Evolutionary conservation across 2,888 invertebrate genomes (phyloP), one percentile per base, ranked within the genome.

Genomic region (Bombylius major): DNA sequence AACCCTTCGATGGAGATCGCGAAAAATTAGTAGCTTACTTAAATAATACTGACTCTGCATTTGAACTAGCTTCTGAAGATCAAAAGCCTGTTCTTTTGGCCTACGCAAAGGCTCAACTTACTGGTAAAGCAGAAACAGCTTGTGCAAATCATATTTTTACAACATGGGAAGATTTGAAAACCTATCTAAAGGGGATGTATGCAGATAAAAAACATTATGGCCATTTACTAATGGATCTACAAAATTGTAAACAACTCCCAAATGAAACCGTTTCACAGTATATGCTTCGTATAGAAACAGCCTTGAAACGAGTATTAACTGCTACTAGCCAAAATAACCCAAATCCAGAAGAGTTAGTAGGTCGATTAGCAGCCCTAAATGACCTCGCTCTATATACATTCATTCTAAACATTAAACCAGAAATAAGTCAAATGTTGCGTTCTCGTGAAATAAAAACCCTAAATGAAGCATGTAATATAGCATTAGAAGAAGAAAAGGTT

Each of bases 181-280:
- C 45, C 23, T 23, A 23, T 23, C 23, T 23, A 23, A 23, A 23
- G 23, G 9, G 33, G 13, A 47, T 56, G 45, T 56, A 56, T 45
- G 14, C 51, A 9, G 53, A 56, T 36, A 52, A 53, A 44, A 56
- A 49, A 50, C 53, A 50, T 31, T 36, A 56, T 39, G 50, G 45
- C 5, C 56, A 56, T 47, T 6, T 56, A 9, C 42, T 56, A 5
- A 34, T 56, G 34, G 56, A 53, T 46, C 31, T 56, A 23, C 51
- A 47, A 12, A 48, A 39, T 13, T 56, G 53, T 49, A 53, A 50
- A 47, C 56, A 56, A 50, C 13, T 34, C 4, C 13, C 13, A 23
- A 54, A 47, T 36, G 53, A 56, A 46, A 47, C 53, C 3, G 39
- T 56, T 13, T 53, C 56, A 4, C 56, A 56, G 32, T 56, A 46